phyloP scores from a whole-genome alignment of 1,140 invertebrate species.

The Rhopalosiphum maidis region DNA sequence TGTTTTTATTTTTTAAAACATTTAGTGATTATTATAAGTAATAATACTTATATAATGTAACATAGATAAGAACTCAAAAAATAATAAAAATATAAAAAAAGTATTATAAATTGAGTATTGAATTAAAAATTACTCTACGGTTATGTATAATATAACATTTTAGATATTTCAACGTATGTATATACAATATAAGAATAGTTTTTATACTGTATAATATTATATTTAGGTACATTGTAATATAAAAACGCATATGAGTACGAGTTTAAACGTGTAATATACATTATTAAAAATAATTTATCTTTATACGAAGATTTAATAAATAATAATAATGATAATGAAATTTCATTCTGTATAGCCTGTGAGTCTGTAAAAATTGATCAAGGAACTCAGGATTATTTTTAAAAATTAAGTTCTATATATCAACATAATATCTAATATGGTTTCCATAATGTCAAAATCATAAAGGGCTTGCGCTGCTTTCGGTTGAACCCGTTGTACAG shows the following conservation, averaged over 20 bases:
- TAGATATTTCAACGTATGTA: neutral
- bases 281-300: neutral
- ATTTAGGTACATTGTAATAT: neutral
- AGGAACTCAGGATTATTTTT: neutral
- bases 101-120: neutral
- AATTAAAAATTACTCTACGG: neutral
- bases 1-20: neutral
- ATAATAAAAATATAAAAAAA: neutral
- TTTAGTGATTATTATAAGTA: neutral
- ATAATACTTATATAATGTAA: neutral
- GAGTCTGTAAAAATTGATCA: neutral
- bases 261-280: neutral
- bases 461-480: constrained; percentile 3
- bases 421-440: neutral
- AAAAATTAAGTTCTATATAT: neutral
- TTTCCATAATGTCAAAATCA: neutral
- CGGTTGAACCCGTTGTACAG: neutral
- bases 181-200: neutral
- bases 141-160: neutral
- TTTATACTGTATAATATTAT: neutral
- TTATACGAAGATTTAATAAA: neutral
- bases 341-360: neutral
- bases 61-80: neutral
- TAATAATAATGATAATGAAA: neutral
- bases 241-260: neutral